phyloP scores from a whole-genome alignment of 2,888 invertebrate genomes.

The Ichneumoninae sp. region DNA sequence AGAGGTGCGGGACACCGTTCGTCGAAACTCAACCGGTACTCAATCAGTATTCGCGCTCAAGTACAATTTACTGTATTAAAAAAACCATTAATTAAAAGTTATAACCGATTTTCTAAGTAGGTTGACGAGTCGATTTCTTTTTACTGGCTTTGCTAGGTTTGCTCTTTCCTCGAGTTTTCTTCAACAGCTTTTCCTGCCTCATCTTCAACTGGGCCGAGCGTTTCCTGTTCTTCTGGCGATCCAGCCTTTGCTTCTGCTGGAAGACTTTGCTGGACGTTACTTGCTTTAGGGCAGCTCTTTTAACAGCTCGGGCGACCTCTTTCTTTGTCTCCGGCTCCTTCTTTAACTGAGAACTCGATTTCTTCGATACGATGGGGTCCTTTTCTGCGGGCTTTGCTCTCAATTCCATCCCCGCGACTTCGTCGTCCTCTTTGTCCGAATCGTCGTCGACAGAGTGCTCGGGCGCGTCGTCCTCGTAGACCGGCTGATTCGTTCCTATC shows the following conservation, averaged over 20 bases:
- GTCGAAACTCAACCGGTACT: not conserved
- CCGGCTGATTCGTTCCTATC: slow-evolving; percentile 89
- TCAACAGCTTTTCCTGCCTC: slow-evolving; percentile 83
- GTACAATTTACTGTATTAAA: slow-evolving; percentile 25
- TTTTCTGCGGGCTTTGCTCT: slow-evolving; percentile 72
- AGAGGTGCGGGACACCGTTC: slow-evolving; percentile 1
- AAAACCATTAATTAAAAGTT: not conserved
- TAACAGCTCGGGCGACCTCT: slow-evolving; percentile 89
- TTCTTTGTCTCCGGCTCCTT: slow-evolving; percentile 85
- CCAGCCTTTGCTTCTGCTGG: slow-evolving; percentile 90
- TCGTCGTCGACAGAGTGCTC: slow-evolving; percentile 75
- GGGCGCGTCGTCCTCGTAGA: slow-evolving; percentile 73
- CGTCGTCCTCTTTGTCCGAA: slow-evolving; percentile 80
- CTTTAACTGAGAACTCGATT: slow-evolving; percentile 72
- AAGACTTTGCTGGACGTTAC: slow-evolving; percentile 92
- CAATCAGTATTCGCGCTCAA: slow-evolving; percentile 4
- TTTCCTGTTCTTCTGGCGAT: slow-evolving; percentile 85
- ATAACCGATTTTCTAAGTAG: slow-evolving; percentile 65
- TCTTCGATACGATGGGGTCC: slow-evolving; percentile 12
- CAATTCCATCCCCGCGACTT: slow-evolving; percentile 85
- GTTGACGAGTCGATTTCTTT: slow-evolving; percentile 85
- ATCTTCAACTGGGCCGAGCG: slow-evolving; percentile 58
- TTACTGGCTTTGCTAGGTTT: slow-evolving; percentile 86
- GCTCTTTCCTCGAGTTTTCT: slow-evolving; percentile 72
- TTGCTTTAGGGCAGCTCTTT: slow-evolving; percentile 89